These are phyloP conservation scores for Epinotia ramella DNA, from an alignment of 2,888 invertebrate species.

Conservation along the genomic window DNA sequence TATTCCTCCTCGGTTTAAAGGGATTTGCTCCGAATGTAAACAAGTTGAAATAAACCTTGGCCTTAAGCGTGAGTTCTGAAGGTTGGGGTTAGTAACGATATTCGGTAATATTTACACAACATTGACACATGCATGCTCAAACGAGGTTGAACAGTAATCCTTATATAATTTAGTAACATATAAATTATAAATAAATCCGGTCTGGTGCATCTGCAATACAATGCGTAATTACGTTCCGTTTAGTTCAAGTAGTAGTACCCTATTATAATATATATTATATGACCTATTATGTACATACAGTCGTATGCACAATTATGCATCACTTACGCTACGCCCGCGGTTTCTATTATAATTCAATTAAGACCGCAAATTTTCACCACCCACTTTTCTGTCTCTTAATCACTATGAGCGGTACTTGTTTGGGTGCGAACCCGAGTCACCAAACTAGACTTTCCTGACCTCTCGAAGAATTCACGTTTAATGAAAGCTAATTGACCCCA, in stretches of 20 bases:
- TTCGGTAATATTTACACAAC: conserved; percentile 30
- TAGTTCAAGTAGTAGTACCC: too few species aligned
- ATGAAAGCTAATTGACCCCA: not conserved
- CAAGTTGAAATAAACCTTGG: conserved; percentile 33
- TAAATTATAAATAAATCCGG: too few species aligned
- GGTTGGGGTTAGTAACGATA: conserved; percentile 17
- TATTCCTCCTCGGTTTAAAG: conserved; percentile 31
- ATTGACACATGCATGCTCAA: conserved; percentile 19
- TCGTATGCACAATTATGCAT: too few species aligned
- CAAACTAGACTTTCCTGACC: not conserved
- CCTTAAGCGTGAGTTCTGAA: conserved; percentile 24
- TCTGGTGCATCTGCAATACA: too few species aligned
- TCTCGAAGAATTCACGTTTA: not conserved
- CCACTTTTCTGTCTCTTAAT: too few species aligned
- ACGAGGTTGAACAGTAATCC: conserved; percentile 1
- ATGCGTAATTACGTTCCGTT: too few species aligned
- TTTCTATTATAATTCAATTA: too few species aligned
- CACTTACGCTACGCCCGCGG: too few species aligned
- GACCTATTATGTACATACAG: too few species aligned
- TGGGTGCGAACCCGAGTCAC: not conserved
- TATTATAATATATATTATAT: too few species aligned
- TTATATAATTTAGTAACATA: conserved; percentile 3
- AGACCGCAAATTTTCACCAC: too few species aligned
- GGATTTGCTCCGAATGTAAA: conserved; percentile 28
- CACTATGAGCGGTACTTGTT: too few species aligned